Percentiles rank a stretch among this genome's conserved stretches.
phyloP scores from a whole-genome alignment of 2,888 invertebrate species.

The Melinaea menophilus region DNA sequence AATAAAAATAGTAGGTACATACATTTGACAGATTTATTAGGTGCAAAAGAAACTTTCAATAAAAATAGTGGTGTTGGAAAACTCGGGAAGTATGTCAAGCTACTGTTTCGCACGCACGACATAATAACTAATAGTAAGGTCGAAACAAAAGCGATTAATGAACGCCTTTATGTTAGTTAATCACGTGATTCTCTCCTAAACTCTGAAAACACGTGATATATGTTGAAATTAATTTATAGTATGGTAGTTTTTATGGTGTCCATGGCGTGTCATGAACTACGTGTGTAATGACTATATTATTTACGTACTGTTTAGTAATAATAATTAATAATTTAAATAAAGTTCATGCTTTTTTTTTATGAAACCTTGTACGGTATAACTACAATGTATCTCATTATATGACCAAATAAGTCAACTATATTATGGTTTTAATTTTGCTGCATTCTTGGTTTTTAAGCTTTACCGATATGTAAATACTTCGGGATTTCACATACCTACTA shows the following conservation, averaged over 20 bases:
- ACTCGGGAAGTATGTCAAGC: neutral
- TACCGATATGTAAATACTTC: too few species aligned
- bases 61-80: neutral
- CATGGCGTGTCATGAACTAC: constrained; percentile 6
- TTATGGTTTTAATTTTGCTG: too few species aligned
- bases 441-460: too few species aligned
- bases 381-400: too few species aligned
- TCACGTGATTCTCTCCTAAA: constrained; percentile 15
- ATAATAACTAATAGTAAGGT: neutral
- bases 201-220: neutral
- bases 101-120: neutral
- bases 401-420: too few species aligned
- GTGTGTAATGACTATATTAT: constrained; percentile 2
- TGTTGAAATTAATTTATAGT: constrained; percentile 2
- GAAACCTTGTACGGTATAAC: too few species aligned
- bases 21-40: too few species aligned
- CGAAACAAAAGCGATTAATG: constrained; percentile 23
- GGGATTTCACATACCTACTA: neutral
- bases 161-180: constrained; percentile 16
- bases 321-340: neutral
- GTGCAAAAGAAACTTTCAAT: too few species aligned
- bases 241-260: constrained; percentile 1
- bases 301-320: neutral
- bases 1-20: neutral
- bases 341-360: too few species aligned